Percentiles rank a stretch among this genome's conserved stretches.
Evolutionary conservation across 2,797 vertebrate species (phyloP).

Genomic region (Sebastes nivosus): DNA sequence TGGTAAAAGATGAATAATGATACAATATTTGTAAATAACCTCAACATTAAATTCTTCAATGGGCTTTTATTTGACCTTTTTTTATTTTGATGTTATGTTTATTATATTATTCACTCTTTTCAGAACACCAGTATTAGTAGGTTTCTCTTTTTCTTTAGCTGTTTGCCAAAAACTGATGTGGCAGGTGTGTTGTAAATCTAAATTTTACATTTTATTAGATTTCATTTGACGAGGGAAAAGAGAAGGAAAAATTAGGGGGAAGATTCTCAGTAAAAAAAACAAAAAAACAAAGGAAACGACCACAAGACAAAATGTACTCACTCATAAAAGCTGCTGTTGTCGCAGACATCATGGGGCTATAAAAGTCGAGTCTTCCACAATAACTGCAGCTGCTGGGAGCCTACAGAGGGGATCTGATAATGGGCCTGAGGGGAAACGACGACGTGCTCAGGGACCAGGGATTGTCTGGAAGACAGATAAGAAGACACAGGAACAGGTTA

Average conservation of each 20-base stretch:
- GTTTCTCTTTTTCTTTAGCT: background rate
- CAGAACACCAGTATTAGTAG: background rate
- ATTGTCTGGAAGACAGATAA: conserved; percentile 79
- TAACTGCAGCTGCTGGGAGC: conserved; percentile 68
- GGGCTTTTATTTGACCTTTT: background rate
- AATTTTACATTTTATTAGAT: background rate
- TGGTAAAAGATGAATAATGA: conserved; percentile 71
- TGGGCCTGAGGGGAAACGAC: conserved; percentile 82
- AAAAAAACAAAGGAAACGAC: conserved; percentile 8
- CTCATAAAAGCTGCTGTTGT: conserved; percentile 67
- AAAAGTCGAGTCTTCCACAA: conserved; percentile 66
- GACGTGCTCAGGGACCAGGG: conserved; percentile 80
- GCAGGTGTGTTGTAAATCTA: background rate
- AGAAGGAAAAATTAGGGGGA: background rate
- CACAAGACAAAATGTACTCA: conserved; percentile 34
- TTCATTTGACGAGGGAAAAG: background rate
- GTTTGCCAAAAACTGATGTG: background rate
- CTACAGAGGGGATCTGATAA: conserved; percentile 84
- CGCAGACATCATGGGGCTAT: conserved; percentile 61
- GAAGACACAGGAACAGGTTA: conserved; percentile 75
- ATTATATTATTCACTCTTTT: background rate
- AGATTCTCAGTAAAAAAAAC: conserved; percentile 3
- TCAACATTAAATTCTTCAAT: conserved; percentile 42
- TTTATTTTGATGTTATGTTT: background rate
- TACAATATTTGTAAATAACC: conserved; percentile 62